Evolutionary conservation across 2,888 invertebrate species (phyloP), one percentile per base, ranked within the genome.

Genomic region (Belgica antarctica): DNA sequence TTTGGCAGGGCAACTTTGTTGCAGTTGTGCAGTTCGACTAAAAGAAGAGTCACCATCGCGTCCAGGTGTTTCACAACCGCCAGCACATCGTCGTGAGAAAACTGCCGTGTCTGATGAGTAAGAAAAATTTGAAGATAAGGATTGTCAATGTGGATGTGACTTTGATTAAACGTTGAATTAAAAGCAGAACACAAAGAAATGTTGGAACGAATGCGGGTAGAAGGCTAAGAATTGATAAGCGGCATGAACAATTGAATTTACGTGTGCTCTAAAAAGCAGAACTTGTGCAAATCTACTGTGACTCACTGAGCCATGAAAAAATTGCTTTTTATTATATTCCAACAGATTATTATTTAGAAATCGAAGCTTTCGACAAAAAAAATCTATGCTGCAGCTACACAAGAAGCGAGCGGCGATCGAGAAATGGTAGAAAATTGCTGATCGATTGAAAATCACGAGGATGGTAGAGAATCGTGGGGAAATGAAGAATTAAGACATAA

Each of bases 51-150:
- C 1, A 90, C 87, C 87, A 96, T 88, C 79, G 95, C 94, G 77
- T 94, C 94, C 75, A 96, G 82, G 76, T 96, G 94, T 77, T 93
- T 94, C 17, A 94, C 90, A 62, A 96, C 94, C 24, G 90, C 90
- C 47, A 93, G 84, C 1, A 96, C 90, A 79, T 96, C 95, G 78
- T 96, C 96, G 76, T 91, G 89, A 72, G 81, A 82, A 34, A 87
- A 86, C 74, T 83, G 77, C 76, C 82, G 79, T 52, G 78, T 82
- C 82, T 85, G 74, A 72, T 52, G 72, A 71, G 71, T 34, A 61
- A 17, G 52, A 68, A 34, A 1, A 52, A 52, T 22, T 3, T 46
- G 15, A 7, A 19, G 24, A 52, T 52, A 52, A 52, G 1, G 19
- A 5, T 25, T 27, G 12, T 10, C 25, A 22, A 12, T 10, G 25